These are phyloP conservation scores for Lanius collurio DNA, from an alignment of 2,113 vertebrate species.

Conservation along the genomic window DNA sequence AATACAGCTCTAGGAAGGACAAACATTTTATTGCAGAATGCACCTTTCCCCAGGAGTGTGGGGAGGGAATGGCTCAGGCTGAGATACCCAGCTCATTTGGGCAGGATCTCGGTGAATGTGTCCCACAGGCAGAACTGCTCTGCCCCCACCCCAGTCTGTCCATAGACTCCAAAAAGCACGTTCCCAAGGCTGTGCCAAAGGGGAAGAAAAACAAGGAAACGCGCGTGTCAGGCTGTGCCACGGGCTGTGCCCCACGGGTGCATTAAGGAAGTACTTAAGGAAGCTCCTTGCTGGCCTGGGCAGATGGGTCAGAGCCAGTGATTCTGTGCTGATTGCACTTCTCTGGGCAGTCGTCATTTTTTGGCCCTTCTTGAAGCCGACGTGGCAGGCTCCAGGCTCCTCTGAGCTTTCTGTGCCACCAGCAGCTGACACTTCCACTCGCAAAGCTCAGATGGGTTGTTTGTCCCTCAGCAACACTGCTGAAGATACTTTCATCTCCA, in stretches of 20 bases:
- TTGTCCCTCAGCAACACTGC: rapidly evolving
- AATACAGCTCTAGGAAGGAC: neutral
- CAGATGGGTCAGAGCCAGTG: neutral
- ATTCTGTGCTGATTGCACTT: neutral
- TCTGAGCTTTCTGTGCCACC: rapidly evolving
- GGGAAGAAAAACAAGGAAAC: neutral
- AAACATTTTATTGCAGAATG: neutral
- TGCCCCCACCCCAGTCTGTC: neutral
- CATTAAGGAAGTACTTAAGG: neutral
- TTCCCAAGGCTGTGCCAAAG: neutral
- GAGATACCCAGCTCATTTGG: neutral
- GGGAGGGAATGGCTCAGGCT: neutral
- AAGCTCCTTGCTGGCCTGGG: neutral
- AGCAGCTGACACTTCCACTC: neutral
- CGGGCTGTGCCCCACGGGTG: neutral
- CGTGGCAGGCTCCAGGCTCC: rapidly evolving
- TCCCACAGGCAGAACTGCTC: neutral
- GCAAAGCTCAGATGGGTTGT: rapidly evolving
- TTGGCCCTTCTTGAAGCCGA: neutral
- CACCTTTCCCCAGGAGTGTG: rapidly evolving
- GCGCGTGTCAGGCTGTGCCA: neutral
- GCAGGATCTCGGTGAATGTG: neutral
- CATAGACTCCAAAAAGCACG: neutral
- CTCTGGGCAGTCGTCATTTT: neutral
- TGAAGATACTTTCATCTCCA: neutral